Conservation (phyloP, 2,797 vertebrate genomes). For the Pipistrellus nathusii region DNA sequence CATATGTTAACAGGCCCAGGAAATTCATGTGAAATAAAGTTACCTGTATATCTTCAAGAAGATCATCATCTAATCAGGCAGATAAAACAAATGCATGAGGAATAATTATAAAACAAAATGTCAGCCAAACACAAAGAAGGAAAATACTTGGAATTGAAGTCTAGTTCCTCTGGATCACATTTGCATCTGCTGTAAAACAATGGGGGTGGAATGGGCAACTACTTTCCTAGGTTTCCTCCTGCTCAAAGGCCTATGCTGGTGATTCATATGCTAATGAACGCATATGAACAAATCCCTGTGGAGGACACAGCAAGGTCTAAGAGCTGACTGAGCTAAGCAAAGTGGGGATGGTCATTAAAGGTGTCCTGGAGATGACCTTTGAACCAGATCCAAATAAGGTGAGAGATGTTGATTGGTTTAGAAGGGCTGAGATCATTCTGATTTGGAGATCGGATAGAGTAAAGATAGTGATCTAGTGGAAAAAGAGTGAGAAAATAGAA, state of each 20-base stretch:
- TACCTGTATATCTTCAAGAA: slow-evolving; percentile 35
- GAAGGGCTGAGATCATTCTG: neutral
- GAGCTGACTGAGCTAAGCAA: neutral
- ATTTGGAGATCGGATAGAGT: neutral
- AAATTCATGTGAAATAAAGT: slow-evolving; percentile 10
- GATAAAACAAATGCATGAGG: slow-evolving; percentile 1
- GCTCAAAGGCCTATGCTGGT: neutral
- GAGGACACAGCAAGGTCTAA: neutral
- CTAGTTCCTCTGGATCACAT: neutral
- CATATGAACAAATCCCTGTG: neutral
- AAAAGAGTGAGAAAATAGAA: neutral
- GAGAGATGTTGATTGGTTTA: neutral
- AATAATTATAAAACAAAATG: slow-evolving; percentile 64
- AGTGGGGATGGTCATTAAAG: neutral
- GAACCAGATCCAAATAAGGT: neutral
- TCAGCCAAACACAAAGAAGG: slow-evolving; percentile 42
- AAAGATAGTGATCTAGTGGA: neutral
- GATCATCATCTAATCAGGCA: slow-evolving; percentile 38
- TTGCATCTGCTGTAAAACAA: neutral
- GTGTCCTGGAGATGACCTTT: slow-evolving; percentile 1
- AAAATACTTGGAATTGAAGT: neutral
- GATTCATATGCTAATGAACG: neutral
- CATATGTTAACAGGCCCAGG: neutral
- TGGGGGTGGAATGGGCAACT: neutral
- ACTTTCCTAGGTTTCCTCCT: neutral